Base-by-base conservation (phyloP, 1,140 invertebrate genomes). In the Daktulosphaira vitifoliae region DNA sequence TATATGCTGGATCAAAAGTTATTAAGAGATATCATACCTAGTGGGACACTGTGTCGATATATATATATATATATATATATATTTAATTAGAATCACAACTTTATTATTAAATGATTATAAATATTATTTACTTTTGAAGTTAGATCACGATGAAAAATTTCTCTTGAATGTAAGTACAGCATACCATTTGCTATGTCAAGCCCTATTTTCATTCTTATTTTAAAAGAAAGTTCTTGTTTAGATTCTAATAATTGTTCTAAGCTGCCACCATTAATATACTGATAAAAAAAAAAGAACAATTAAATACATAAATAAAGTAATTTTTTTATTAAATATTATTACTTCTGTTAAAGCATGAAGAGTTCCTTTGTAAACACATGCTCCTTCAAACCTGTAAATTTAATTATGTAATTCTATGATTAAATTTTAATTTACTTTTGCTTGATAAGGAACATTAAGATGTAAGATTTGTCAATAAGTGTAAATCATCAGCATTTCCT, bases 281-380 rank as follows among this genome's bases (percentile, higher is more conserved):
- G 73, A 9, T 77, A 74, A 38, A 51, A 59, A 66, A 22, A 56
- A 46, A 54, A 46, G 53, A 20, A 42, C 25, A 68, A 4, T 44
- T 18, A 48, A 65, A 65, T 16, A 26, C 7, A 18, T 4, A 42
- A 33, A 29, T 15, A 29, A 29, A 66, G 16, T n/a, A 0, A 23
- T 39, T 23, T 23, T 49, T 25, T 49, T 49, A 23, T 23, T 49
- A 49, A 20, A 9, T 56, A 56, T 52, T 68, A 73, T 77, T 75
- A 83, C 82, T 77, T 96, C 92, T 65, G 92, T 96, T 46, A 96
- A 79, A 16, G 92, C 92, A 77, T 96, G 92, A 50, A 96, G 80
- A 73, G 95, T 92, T 46, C 92, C 92, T 78, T 95, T 90, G 76
- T 96, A 90, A 23, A 96, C 92, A 77, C 92, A 96, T n/a, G 92